Evolutionary conservation across 1,140 invertebrate genomes (phyloP).

Genomic region (Chironomus striatipennis): DNA sequence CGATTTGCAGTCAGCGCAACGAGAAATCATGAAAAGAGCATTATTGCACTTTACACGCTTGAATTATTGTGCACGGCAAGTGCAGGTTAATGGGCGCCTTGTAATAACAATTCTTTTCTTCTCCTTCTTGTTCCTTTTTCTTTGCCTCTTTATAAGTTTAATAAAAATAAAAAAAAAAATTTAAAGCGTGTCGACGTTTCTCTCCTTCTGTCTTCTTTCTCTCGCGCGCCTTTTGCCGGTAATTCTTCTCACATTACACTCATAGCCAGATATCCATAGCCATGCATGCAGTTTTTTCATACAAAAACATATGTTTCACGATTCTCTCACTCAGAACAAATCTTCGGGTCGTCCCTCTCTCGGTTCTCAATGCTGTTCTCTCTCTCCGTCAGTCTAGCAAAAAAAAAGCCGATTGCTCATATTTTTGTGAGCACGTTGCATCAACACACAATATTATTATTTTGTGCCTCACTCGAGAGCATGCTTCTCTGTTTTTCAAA

Average conservation of each 20-base stretch:
- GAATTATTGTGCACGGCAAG: background rate
- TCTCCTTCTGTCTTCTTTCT: background rate
- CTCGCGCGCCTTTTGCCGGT: background rate
- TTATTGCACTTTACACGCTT: background rate
- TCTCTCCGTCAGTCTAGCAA: background rate
- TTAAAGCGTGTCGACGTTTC: slow-evolving; percentile 1
- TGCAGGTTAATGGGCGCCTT: background rate
- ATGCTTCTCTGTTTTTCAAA: background rate
- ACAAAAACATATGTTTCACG: background rate
- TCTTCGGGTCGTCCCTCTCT: background rate
- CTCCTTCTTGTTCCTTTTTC: background rate
- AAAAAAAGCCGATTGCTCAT: too few species aligned
- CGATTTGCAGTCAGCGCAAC: background rate
- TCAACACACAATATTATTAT: background rate
- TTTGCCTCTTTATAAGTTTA: background rate
- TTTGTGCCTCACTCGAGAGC: background rate
- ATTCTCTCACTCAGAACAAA: background rate
- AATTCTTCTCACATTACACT: background rate
- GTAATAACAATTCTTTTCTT: background rate
- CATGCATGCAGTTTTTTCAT: background rate
- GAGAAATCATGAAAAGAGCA: background rate
- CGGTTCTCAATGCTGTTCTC: background rate
- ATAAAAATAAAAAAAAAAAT: background rate
- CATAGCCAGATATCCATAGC: background rate
- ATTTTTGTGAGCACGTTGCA: background rate